Evolutionary conservation across 2,888 invertebrate genomes (phyloP).

Genomic region (Dysmachus trigonus): DNA sequence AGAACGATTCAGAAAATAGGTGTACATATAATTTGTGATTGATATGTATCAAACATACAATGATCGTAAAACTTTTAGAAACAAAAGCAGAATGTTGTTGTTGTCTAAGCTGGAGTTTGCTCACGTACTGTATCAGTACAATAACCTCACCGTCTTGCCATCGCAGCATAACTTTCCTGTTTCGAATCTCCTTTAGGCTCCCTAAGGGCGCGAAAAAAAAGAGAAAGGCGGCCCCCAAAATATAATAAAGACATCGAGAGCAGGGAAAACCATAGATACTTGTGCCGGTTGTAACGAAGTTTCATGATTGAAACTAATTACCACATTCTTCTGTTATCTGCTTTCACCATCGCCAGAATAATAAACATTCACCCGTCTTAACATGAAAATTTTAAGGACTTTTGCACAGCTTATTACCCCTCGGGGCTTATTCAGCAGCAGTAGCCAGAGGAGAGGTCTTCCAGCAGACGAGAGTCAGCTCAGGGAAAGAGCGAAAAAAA

Average conservation of each 20-base stretch:
- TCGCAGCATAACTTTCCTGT: neutral
- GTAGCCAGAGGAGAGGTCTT: neutral
- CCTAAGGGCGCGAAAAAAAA: neutral
- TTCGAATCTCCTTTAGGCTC: neutral
- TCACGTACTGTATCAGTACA: neutral
- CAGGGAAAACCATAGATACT: neutral
- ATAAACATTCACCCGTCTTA: conserved; percentile 1
- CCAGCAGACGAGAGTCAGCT: neutral
- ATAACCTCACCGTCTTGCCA: neutral
- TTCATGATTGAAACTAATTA: conserved; percentile 19
- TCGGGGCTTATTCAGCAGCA: conserved; percentile 10
- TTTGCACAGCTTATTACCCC: conserved; percentile 9
- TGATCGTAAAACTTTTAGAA: neutral
- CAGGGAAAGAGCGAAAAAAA: neutral
- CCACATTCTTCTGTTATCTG: neutral
- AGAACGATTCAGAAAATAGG: neutral
- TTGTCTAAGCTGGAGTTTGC: neutral
- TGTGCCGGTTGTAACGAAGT: neutral
- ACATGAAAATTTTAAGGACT: conserved; percentile 13
- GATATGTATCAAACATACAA: neutral
- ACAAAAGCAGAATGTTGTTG: neutral
- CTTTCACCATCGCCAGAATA: neutral
- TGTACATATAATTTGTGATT: neutral
- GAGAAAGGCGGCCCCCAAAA: neutral
- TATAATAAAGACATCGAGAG: neutral